Evolutionary conservation across 2,113 vertebrate species (phyloP), one percentile per base, ranked within the genome.

Genomic region (Hydropotes inermis): DNA sequence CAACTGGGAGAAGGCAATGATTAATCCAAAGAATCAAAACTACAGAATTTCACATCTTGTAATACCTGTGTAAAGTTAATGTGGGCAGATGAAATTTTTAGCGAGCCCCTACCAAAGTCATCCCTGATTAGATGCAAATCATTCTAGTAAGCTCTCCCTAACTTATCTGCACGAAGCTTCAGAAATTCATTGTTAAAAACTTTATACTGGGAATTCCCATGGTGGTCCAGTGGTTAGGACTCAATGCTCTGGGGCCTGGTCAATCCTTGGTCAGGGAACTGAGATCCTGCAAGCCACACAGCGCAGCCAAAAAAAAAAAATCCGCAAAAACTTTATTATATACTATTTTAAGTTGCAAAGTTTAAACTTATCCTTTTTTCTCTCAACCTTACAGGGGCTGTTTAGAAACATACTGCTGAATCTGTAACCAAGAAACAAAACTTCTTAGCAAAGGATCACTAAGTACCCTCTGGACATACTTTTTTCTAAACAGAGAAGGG

Each of bases 351-450:
- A 91, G 50, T 54, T 95, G 47, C 58, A 93, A 43, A 88, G 33
- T 67, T 74, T 0, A 47, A 12, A 78, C 47, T 97, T 17, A 98
- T 17, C 70, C 14, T 85, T 91, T 91, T 97, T 94, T 98, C 92
- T 97, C 57, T 93, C 89, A 74, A 91, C 85, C 55, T 88, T 79
- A 85, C 98, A 99, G 99, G 98, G 93, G 98, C 98, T 99, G 98
- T 98, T 98, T 99, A 94, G 99, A 99, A 98, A 98, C 97, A 58
- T 99, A 99, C 2, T 97, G 99, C 0, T 95, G 97, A 97, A 98
- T 99, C 33, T 99, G 98, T 98, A 98, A 99, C 76, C 50, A 98
- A 0, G 98, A 99, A 98, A 98, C 98, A 39, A 98, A 93, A 94
- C 93, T 52, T 97, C 78, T 50, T 98, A 98, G 36, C 52, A 92